Percentiles rank a stretch among this genome's conserved stretches.
These are phyloP conservation scores for Rhabdomys dilectus DNA, from an alignment of 2,113 vertebrate species.

Conservation along the genomic window DNA sequence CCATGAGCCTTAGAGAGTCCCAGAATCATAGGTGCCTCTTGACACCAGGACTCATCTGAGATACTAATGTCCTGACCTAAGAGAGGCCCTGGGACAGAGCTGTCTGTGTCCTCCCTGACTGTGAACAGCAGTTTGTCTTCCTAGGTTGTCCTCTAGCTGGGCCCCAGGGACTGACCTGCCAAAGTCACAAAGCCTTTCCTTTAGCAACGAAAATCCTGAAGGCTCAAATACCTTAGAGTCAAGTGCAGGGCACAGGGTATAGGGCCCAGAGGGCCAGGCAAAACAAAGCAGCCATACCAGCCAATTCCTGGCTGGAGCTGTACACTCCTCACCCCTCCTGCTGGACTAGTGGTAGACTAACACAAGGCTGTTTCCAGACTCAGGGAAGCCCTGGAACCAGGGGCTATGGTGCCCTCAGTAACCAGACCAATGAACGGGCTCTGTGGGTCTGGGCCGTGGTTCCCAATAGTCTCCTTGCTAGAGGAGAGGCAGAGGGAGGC, in stretches of 20 bases:
- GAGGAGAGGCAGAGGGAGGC: neutral
- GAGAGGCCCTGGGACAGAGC: neutral
- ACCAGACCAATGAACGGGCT: neutral
- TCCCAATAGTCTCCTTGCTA: neutral
- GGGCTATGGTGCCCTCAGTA: neutral
- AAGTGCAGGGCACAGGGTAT: neutral
- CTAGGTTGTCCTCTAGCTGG: neutral
- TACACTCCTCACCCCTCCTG: neutral
- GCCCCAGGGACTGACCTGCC: neutral
- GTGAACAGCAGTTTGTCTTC: neutral
- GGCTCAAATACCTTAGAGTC: neutral
- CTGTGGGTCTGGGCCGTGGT: neutral
- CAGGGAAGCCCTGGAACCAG: neutral
- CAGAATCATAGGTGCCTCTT: neutral
- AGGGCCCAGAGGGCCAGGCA: accelerated
- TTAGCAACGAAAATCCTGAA: neutral
- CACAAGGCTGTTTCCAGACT: neutral
- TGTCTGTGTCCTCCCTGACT: neutral
- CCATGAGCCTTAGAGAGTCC: neutral
- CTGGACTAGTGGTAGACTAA: neutral
- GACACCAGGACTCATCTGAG: neutral
- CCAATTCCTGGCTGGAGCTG: neutral
- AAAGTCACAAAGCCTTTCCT: neutral
- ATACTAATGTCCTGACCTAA: neutral
- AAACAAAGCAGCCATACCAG: neutral